These are phyloP conservation scores for Hippotragus niger DNA, from an alignment of 2,113 vertebrate species.

Conservation along the genomic window DNA sequence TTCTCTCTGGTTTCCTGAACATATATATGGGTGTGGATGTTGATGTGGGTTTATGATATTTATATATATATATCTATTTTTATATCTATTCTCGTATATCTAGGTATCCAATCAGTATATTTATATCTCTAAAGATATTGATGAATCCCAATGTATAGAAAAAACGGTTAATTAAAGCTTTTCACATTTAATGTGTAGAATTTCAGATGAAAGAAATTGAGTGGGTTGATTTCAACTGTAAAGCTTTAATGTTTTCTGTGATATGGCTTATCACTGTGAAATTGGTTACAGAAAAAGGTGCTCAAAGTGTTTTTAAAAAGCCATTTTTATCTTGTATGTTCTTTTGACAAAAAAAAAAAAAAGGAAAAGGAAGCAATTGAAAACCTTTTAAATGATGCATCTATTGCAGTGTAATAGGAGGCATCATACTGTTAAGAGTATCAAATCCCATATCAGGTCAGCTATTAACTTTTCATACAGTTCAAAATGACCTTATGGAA, in stretches of 20 bases:
- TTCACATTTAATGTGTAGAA: background rate
- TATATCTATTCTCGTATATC: background rate
- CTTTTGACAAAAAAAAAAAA: conserved; percentile 20
- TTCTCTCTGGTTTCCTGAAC: background rate
- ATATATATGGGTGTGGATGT: background rate
- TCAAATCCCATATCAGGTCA: conserved; percentile 58
- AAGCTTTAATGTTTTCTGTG: background rate
- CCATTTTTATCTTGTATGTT: conserved; percentile 34
- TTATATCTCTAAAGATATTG: background rate
- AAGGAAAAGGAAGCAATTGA: conserved; percentile 39
- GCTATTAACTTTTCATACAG: conserved; percentile 59
- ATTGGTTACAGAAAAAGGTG: conserved; percentile 24
- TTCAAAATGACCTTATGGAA: conserved; percentile 59
- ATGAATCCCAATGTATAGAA: background rate
- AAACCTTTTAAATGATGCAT: conserved; percentile 59
- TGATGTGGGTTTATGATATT: background rate
- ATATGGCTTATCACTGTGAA: conserved; percentile 26
- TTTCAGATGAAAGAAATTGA: background rate
- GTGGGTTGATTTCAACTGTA: background rate
- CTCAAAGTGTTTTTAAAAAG: conserved; percentile 46
- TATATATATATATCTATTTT: background rate
- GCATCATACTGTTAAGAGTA: conserved; percentile 49
- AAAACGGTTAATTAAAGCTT: background rate
- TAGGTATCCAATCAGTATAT: background rate
- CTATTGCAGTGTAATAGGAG: conserved; percentile 42